Percentiles rank a stretch among this genome's conserved stretches.
phyloP scores from a whole-genome alignment of 23 tunicate species.

The Aplidium turbinatum region DNA sequence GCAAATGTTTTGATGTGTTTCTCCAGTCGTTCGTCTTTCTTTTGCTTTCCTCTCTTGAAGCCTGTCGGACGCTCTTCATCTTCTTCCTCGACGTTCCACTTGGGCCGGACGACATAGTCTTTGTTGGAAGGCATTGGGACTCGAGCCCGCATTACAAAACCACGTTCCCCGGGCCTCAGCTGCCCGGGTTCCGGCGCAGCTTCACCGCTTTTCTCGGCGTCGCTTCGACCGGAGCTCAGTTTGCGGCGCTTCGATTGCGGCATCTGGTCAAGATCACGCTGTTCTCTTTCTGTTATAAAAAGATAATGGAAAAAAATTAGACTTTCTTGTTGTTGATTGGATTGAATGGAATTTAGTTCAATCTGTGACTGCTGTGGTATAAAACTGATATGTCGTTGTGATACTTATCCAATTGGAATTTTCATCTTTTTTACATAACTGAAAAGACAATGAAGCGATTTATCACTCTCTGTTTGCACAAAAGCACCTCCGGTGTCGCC shows the following conservation, averaged over 20 bases:
- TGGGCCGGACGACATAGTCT: conserved; percentile 95
- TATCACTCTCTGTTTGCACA: no score
- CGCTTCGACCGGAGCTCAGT: conserved; percentile 52
- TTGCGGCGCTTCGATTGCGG: conserved; percentile 84
- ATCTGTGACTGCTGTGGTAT: no score
- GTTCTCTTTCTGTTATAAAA: conserved; percentile 81
- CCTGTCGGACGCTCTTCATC: conserved; percentile 50
- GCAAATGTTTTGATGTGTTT: conserved; percentile 86
- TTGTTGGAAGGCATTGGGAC: conserved; percentile 95
- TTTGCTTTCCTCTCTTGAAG: conserved; percentile 51
- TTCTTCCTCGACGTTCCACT: conserved; percentile 78
- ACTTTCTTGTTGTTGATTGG: no score
- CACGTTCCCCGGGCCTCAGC: conserved; percentile 87
- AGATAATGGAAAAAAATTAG: no score
- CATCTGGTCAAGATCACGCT: conserved; percentile 91
- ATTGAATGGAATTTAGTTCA: no score
- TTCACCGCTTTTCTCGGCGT: conserved; percentile 12
- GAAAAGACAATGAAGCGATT: no score
- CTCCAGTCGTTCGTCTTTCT: conserved; percentile 79
- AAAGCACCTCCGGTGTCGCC: no score
- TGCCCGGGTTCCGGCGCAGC: conserved; percentile 49
- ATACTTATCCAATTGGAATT: no score
- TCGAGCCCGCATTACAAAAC: conserved; percentile 93
- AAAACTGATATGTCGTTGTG: no score
- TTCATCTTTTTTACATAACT: no score